These are phyloP conservation scores for Serranus cabrilla DNA, from an alignment of 2,797 vertebrate species.

Conservation along the genomic window DNA sequence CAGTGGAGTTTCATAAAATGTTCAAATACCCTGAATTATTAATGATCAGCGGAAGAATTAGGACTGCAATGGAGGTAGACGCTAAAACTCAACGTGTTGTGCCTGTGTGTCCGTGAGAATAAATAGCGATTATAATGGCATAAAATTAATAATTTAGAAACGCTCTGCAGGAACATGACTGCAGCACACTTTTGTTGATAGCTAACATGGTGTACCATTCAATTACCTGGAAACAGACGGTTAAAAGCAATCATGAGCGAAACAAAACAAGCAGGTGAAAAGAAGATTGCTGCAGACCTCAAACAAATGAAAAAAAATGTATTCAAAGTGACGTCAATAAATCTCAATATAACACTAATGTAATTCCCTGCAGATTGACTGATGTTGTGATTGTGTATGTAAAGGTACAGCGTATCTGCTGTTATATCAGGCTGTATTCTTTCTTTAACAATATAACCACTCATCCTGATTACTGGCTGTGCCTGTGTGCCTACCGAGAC, in stretches of 20 bases:
- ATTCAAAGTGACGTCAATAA: slow-evolving; percentile 16
- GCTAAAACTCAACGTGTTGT: slow-evolving; percentile 20
- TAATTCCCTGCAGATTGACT: neutral
- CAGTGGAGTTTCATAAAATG: slow-evolving; percentile 67
- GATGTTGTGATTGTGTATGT: neutral
- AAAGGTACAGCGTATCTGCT: neutral
- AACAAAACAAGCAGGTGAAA: slow-evolving; percentile 29
- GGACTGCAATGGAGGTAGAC: neutral
- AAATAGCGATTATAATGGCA: slow-evolving; percentile 18
- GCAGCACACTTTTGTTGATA: slow-evolving; percentile 2
- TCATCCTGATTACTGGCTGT: slow-evolving; percentile 8
- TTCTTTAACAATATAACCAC: slow-evolving; percentile 11
- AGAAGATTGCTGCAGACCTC: slow-evolving; percentile 12
- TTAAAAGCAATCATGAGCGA: slow-evolving; percentile 26
- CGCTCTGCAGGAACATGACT: slow-evolving; percentile 12
- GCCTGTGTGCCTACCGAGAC: neutral
- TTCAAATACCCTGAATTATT: slow-evolving; percentile 75
- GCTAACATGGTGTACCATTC: slow-evolving; percentile 26
- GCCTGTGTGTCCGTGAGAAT: slow-evolving; percentile 1
- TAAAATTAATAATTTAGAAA: slow-evolving; percentile 45
- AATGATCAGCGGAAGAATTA: slow-evolving; percentile 50
- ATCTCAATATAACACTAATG: slow-evolving; percentile 11
- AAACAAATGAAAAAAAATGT: slow-evolving; percentile 6
- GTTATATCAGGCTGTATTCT: slow-evolving; percentile 5
- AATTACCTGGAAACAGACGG: slow-evolving; percentile 51